These are phyloP conservation scores for Sympetrum striolatum DNA, from an alignment of 2,888 invertebrate genomes.

Conservation along the genomic window DNA sequence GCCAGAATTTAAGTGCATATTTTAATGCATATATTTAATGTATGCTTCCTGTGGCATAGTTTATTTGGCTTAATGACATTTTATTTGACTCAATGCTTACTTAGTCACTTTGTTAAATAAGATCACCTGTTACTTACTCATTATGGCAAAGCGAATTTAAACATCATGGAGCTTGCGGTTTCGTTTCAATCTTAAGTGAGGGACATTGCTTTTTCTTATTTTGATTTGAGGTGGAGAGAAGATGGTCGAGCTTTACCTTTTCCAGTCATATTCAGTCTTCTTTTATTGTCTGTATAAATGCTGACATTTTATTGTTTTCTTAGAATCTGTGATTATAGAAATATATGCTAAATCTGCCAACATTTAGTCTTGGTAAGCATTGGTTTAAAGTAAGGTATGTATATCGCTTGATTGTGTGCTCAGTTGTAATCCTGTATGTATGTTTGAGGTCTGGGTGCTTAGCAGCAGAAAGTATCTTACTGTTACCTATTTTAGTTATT, in stretches of 20 bases:
- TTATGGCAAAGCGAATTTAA: background rate
- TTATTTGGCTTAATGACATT: too few relatives aligned
- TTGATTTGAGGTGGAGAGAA: background rate
- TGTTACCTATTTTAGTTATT: constrained; percentile 34
- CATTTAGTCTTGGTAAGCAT: background rate
- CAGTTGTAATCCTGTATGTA: constrained; percentile 20
- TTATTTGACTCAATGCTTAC: too few relatives aligned
- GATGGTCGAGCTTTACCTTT: background rate
- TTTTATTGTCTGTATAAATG: background rate
- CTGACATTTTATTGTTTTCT: background rate
- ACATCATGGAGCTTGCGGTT: background rate
- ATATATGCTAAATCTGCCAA: background rate
- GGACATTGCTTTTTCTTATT: background rate
- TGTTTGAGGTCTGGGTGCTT: constrained; percentile 10
- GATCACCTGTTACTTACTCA: background rate
- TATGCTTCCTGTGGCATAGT: too few relatives aligned
- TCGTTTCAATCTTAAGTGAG: background rate
- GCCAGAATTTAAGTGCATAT: too few relatives aligned
- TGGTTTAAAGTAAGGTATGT: constrained; percentile 25
- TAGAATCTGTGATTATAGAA: constrained; percentile 26
- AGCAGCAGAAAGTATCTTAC: constrained; percentile 27
- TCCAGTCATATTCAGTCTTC: background rate
- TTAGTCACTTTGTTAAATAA: background rate
- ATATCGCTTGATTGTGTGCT: constrained; percentile 16
- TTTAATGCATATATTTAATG: too few relatives aligned